Evolutionary conservation across 2,888 invertebrate species (phyloP), one percentile per base, ranked within the genome.

Genomic region (Adelognathus sp.): DNA sequence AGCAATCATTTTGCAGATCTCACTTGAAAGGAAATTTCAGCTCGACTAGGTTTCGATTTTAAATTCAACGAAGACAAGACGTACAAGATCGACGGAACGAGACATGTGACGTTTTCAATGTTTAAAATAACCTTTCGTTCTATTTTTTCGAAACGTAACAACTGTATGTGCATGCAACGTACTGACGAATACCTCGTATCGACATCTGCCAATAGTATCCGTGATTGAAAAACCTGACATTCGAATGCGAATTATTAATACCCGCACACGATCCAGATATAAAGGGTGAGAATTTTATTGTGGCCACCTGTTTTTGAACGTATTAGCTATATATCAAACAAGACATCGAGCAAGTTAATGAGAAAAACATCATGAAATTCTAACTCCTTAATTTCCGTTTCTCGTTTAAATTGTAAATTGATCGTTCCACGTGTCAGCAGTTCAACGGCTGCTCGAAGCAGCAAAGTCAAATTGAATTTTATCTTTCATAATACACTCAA

Each of bases 101-200:
- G 46, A 64, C 14, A 60, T 46, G 56, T 31, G 36, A 61, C 16
- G 1, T 11, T 31, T 7, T 46, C 27, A 29, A 44, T 63, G 16
- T 29, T 64, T 1, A 46, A 56, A 60, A 41, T 67, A 58, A 16
- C 31, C 6, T 9, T 44, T 2, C 11, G 27, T 41, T 18, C 24
- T 14, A 36, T 29, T 39, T 27, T 41, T 4, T 27, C n/a, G 31
- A 54, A 58, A 14, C 18, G 39, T 54, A 16, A 9, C 16, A 27
- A 36, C 46, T 76, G 76, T 72, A 76, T 76, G 76, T 76, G 76
- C 76, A 76, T 76, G 76, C 71, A 11, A 36, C 39, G 54, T 27
- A 16, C 41, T 14, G 11, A 52, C 14, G n/a, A 44, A 14, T 27
- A 46, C 44, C 33, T 39, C 24, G n/a, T 18, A 54, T n/a, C n/a